Evolutionary conservation across 2,113 vertebrate genomes (phyloP).

Genomic region (Fregata magnificens): DNA sequence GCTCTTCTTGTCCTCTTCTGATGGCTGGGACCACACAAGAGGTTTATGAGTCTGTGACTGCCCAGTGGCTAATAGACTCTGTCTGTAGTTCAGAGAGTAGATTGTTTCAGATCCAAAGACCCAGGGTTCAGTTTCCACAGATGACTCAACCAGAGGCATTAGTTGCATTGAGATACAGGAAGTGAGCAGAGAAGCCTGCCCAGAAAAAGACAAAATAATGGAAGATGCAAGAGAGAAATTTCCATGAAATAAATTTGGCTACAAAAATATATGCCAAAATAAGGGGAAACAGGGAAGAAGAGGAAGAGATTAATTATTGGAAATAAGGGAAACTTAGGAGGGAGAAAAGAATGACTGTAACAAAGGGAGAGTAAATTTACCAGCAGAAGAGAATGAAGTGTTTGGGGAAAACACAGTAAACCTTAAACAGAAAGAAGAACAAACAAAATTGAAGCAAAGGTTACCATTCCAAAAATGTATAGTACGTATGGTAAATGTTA

Average conservation of each 20-base stretch:
- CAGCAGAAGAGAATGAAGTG: neutral
- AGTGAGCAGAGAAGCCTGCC: neutral
- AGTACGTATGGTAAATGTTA: neutral
- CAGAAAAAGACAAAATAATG: neutral
- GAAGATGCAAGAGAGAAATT: neutral
- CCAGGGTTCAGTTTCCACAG: neutral
- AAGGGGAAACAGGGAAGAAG: neutral
- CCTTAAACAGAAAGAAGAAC: neutral
- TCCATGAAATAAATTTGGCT: neutral
- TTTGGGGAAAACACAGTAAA: neutral
- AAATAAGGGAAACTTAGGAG: neutral
- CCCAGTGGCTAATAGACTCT: neutral
- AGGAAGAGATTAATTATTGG: neutral
- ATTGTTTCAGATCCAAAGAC: conserved; percentile 10
- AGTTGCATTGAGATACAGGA: neutral
- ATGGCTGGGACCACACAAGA: conserved; percentile 3
- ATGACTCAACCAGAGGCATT: conserved; percentile 5
- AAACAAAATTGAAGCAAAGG: neutral
- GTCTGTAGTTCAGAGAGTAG: neutral
- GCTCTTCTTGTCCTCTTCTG: neutral
- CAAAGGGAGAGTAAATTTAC: neutral
- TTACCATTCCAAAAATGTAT: neutral
- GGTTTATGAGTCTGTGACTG: neutral
- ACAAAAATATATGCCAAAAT: neutral
- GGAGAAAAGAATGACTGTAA: neutral